Conservation (phyloP, 1,140 invertebrate genomes). For the Brachionus asplanchnoidis region DNA sequence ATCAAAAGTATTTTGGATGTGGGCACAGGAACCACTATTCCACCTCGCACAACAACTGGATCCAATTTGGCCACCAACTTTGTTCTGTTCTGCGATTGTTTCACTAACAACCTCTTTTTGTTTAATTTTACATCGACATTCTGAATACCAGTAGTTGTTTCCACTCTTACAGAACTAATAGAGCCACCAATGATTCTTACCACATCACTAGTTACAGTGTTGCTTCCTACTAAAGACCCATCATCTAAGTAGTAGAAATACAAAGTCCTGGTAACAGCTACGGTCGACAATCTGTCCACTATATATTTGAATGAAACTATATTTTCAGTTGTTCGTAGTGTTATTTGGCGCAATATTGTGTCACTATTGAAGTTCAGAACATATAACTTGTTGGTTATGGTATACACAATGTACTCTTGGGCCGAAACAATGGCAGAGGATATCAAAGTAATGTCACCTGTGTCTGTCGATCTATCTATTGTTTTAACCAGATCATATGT, state of each 20-base stretch:
- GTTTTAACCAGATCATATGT: background rate
- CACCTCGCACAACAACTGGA: background rate
- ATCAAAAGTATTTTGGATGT: background rate
- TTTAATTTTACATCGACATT: too few species aligned
- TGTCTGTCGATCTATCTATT: background rate
- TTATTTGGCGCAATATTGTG: background rate
- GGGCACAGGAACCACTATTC: background rate
- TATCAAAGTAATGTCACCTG: background rate
- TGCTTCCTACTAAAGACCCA: background rate
- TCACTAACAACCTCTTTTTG: too few species aligned
- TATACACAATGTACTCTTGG: background rate
- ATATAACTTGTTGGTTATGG: background rate
- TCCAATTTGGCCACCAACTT: background rate
- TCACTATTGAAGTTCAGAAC: background rate
- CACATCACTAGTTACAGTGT: background rate
- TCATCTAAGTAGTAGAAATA: background rate
- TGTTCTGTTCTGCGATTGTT: background rate
- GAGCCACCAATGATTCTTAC: background rate
- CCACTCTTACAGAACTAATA: background rate
- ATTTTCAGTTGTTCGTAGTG: background rate
- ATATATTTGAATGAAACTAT: background rate
- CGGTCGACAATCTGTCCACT: background rate
- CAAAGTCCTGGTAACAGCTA: background rate
- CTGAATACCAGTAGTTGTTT: background rate
- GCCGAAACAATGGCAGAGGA: background rate